phyloP scores from a whole-genome alignment of 2,888 invertebrate species.

The Fabriciana adippe region DNA sequence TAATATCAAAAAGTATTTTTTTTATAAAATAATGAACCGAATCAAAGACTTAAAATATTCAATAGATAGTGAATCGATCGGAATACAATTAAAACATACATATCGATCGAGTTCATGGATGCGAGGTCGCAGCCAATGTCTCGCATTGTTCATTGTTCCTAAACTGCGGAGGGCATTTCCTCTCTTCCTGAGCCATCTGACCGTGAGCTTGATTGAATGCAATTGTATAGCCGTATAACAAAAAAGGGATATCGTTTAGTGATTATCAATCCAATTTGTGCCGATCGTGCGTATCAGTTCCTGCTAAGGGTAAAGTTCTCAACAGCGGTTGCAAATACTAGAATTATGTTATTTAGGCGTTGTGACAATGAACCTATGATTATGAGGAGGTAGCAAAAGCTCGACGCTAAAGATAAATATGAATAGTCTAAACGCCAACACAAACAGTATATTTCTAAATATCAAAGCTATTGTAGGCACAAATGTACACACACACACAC shows the following conservation, averaged over 20 bases:
- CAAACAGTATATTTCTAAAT: no score
- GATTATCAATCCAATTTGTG: conserved; percentile 29
- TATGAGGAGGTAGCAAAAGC: no score
- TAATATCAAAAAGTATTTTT: no score
- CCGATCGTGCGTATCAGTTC: conserved; percentile 30
- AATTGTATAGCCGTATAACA: conserved; percentile 34
- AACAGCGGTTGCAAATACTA: not conserved
- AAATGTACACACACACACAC: no score
- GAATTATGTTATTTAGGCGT: not conserved
- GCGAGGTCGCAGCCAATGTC: conserved; percentile 67
- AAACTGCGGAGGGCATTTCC: conserved; percentile 74
- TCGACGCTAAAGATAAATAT: no score
- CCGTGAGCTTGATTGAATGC: conserved; percentile 53
- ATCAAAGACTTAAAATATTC: not conserved
- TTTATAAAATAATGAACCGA: no score
- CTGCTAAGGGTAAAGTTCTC: not conserved
- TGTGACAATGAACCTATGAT: no score
- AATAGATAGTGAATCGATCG: not conserved
- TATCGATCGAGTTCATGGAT: conserved; percentile 59
- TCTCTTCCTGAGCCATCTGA: conserved; percentile 57
- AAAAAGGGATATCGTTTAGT: conserved; percentile 32
- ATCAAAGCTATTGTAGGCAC: no score
- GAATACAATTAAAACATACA: conserved; percentile 19
- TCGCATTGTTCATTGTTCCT: conserved; percentile 73
- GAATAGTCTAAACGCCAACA: no score